Conservation (phyloP, 2,888 invertebrate genomes). For the Caenorhabditis uteleia region DNA sequence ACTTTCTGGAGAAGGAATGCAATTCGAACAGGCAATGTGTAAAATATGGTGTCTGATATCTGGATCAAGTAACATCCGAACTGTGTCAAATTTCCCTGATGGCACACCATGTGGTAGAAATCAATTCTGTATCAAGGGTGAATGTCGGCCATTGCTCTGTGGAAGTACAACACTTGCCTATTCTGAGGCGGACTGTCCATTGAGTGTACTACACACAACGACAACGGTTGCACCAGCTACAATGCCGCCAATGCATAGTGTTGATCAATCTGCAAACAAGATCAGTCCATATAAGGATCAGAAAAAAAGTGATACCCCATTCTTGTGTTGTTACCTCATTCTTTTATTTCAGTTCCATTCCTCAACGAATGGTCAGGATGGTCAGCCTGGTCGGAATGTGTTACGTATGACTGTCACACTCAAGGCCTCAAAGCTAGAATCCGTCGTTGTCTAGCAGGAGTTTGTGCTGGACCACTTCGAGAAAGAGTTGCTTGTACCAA, state of each 20-base stretch:
- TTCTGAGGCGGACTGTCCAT: constrained; percentile 26
- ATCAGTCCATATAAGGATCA: constrained; percentile 33
- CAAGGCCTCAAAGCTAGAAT: constrained; percentile 41
- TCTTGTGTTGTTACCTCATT: not conserved
- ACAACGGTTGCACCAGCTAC: constrained; percentile 8
- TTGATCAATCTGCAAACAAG: constrained; percentile 23
- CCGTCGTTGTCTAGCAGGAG: constrained; percentile 46
- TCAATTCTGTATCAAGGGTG: constrained; percentile 64
- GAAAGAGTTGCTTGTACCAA: constrained; percentile 26
- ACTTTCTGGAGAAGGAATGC: constrained; percentile 55
- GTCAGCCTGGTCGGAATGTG: constrained; percentile 49
- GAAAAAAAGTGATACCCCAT: constrained; percentile 31
- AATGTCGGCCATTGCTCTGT: constrained; percentile 43
- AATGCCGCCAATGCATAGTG: constrained; percentile 10
- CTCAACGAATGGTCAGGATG: constrained; percentile 52
- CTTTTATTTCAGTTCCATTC: constrained; percentile 26
- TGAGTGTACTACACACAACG: constrained; percentile 12
- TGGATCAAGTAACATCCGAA: constrained; percentile 54
- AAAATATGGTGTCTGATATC: constrained; percentile 58
- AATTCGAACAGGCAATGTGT: constrained; percentile 57
- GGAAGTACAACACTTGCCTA: constrained; percentile 27
- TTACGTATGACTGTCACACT: constrained; percentile 41
- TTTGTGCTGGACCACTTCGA: constrained; percentile 33
- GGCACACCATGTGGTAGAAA: constrained; percentile 63
- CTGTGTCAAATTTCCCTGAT: constrained; percentile 64